Percentiles rank a stretch among this genome's conserved stretches.
phyloP scores from a whole-genome alignment of 2,797 vertebrate genomes.

The Chiroxiphia lanceolata region DNA sequence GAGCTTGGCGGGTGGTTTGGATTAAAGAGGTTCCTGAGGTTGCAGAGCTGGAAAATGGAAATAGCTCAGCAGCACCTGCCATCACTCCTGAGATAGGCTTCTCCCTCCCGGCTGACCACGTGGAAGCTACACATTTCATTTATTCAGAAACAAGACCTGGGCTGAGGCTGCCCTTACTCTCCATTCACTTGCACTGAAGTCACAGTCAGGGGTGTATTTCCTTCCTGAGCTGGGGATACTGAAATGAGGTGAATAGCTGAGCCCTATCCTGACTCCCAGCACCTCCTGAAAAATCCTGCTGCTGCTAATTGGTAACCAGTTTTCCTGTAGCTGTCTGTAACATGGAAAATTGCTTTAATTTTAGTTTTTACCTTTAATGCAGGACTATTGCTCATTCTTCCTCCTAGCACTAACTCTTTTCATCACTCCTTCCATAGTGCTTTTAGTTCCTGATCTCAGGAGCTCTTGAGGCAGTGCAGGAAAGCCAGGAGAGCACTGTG shows the following conservation, averaged over 20 bases:
- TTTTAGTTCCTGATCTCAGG: background rate
- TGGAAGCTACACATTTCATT: conserved; percentile 38
- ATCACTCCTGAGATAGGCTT: conserved; percentile 66
- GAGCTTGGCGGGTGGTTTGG: conserved; percentile 60
- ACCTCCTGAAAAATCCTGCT: background rate
- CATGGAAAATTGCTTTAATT: background rate
- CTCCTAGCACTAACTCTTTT: background rate
- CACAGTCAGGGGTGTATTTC: background rate
- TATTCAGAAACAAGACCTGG: background rate
- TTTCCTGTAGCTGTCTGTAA: background rate
- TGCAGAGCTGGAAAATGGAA: conserved; percentile 78
- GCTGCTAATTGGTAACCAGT: background rate
- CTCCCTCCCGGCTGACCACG: conserved; percentile 11
- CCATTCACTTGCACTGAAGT: background rate
- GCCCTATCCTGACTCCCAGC: background rate
- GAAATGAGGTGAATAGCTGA: background rate
- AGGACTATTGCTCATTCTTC: background rate
- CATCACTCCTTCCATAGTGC: background rate
- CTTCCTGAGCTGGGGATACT: background rate
- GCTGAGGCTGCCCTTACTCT: background rate
- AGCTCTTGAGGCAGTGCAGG: background rate
- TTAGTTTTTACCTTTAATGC: background rate
- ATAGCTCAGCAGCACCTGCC: conserved; percentile 74
- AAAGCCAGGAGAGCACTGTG: background rate
- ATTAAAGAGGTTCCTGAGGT: conserved; percentile 67